Percentiles rank a stretch among this genome's conserved stretches.
These are phyloP conservation scores for Capreolus pygargus DNA, from an alignment of 2,113 vertebrate species.

Conservation along the genomic window DNA sequence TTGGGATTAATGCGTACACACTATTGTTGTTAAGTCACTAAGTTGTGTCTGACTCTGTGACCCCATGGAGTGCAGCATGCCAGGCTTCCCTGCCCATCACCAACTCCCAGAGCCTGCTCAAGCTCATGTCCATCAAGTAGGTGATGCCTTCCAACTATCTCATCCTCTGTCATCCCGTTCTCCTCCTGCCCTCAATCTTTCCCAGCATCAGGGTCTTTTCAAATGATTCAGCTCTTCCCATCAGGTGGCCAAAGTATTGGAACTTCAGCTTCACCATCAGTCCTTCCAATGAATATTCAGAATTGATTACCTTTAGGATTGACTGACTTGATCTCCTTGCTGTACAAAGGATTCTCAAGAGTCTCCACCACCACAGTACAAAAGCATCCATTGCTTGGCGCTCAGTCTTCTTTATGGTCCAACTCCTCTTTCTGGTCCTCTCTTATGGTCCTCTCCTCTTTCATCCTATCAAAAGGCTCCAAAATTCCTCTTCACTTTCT, in stretches of 20 bases:
- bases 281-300: background rate
- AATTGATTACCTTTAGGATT: background rate
- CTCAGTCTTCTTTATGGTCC: background rate
- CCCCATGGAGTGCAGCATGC: background rate
- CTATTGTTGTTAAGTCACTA: background rate
- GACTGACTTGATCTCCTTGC: background rate
- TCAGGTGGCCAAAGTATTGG: background rate
- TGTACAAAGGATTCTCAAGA: background rate
- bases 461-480: background rate
- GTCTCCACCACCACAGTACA: background rate
- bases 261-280: background rate
- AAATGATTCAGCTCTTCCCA: background rate
- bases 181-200: background rate
- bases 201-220: background rate
- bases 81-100: background rate
- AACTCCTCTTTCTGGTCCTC: too few relatives aligned
- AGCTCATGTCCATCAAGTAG: background rate
- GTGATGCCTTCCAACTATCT: background rate
- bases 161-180: background rate
- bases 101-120: background rate
- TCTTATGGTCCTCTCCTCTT: too few relatives aligned
- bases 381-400: fast-evolving
- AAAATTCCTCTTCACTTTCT: background rate
- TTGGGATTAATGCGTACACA: background rate
- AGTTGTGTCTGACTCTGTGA: background rate